A percentile compares a stretch with the other conserved stretches of the same genome.
These are phyloP conservation scores for Campylomormyrus tamandua DNA, from an alignment of 2,113 vertebrate species.

Conservation along the genomic window DNA sequence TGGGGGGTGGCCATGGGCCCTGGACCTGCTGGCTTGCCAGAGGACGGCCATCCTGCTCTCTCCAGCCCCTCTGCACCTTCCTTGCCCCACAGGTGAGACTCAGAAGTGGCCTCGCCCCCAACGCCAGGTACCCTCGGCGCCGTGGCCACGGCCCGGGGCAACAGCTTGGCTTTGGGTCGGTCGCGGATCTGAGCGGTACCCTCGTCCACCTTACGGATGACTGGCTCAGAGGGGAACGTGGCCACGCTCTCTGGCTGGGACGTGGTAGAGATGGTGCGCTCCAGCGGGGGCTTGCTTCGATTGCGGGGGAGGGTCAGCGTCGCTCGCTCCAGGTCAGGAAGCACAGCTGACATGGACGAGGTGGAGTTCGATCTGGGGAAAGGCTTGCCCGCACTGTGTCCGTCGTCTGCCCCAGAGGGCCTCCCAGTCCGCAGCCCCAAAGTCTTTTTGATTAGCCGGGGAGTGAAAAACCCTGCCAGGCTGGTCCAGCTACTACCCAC, in stretches of 20 bases:
- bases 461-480: slow-evolving; percentile 94
- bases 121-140: slow-evolving; percentile 54
- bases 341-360: slow-evolving; percentile 94
- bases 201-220: slow-evolving; percentile 78
- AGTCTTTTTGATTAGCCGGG: slow-evolving; percentile 96
- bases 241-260: slow-evolving; percentile 85
- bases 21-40: slow-evolving; percentile 65
- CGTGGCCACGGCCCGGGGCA: slow-evolving; percentile 61
- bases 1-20: slow-evolving; percentile 68
- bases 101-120: slow-evolving; percentile 51
- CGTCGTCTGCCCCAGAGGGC: slow-evolving; percentile 70
- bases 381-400: slow-evolving; percentile 67
- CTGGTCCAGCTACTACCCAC: slow-evolving; percentile 79
- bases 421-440: slow-evolving; percentile 88
- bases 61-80: slow-evolving; percentile 69
- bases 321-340: slow-evolving; percentile 94
- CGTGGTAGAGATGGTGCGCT: slow-evolving; percentile 82
- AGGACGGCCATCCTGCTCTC: slow-evolving; percentile 75
- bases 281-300: slow-evolving; percentile 84
- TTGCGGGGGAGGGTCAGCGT: slow-evolving; percentile 94
- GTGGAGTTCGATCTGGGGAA: slow-evolving; percentile 98
- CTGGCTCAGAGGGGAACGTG: slow-evolving; percentile 54
- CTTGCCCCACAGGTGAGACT: slow-evolving; percentile 55
- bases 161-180: slow-evolving; percentile 87
- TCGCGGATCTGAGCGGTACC: slow-evolving; percentile 78